Percentiles rank a stretch among this genome's conserved stretches.
phyloP scores from a whole-genome alignment of 2,113 vertebrate species.

The Scopus umbretta region DNA sequence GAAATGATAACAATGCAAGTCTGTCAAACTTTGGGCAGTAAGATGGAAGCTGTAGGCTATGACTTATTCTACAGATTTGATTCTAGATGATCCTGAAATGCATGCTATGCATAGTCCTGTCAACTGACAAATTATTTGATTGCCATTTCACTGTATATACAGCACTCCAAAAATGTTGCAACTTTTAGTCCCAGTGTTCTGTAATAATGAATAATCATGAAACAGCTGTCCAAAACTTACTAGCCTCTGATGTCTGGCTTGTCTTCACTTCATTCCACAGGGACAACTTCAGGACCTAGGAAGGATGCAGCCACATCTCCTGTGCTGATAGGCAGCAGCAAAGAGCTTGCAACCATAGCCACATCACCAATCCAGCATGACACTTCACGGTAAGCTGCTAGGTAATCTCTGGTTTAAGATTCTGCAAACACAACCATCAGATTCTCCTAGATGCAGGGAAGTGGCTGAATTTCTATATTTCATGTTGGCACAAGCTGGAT shows the following conservation, averaged over 20 bases:
- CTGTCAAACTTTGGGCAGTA: not conserved
- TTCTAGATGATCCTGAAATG: not conserved
- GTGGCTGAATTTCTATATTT: slow-evolving; percentile 20
- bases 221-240: not conserved
- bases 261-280: slow-evolving; percentile 59
- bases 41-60: not conserved
- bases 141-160: not conserved
- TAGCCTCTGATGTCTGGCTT: not conserved
- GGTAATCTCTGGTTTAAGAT: slow-evolving; percentile 23
- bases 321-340: slow-evolving; percentile 37
- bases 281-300: not conserved
- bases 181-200: not conserved
- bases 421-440: not conserved
- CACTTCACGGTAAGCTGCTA: slow-evolving; percentile 56
- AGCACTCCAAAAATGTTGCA: not conserved
- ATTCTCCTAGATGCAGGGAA: not conserved
- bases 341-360: not conserved
- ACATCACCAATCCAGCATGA: slow-evolving; percentile 35
- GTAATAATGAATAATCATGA: not conserved
- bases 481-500: not conserved
- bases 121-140: not conserved
- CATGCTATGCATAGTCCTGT: not conserved
- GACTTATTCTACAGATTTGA: not conserved
- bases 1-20: not conserved
- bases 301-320: slow-evolving; percentile 79